These are phyloP conservation scores for Bombyx huttoni DNA, from an alignment of 2,888 invertebrate genomes.

Conservation along the genomic window DNA sequence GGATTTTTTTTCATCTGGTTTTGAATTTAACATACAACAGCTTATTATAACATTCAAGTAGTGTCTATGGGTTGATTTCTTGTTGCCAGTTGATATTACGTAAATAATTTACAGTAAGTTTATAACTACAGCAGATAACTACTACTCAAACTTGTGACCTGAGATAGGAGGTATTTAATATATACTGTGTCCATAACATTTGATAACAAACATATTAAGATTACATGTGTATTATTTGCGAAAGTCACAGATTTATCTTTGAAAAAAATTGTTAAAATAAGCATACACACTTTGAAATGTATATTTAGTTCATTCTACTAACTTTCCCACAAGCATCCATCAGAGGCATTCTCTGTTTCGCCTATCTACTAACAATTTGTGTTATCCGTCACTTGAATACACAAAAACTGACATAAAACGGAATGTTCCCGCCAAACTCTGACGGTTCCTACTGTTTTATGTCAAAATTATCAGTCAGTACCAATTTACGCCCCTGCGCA, in stretches of 20 bases:
- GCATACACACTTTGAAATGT: neutral
- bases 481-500: conserved; percentile 59
- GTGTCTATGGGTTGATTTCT: conserved; percentile 2
- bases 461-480: conserved; percentile 63
- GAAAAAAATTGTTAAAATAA: too few species aligned
- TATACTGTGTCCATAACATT: conserved; percentile 42
- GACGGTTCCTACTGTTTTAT: conserved; percentile 64
- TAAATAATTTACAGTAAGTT: conserved; percentile 31
- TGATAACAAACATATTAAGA: conserved; percentile 31
- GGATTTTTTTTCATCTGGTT: too few species aligned
- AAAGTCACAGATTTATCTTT: too few species aligned
- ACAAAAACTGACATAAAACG: conserved; percentile 58
- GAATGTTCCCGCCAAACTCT: conserved; percentile 35
- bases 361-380: conserved; percentile 4
- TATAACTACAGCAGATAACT: conserved; percentile 38
- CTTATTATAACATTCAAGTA: neutral
- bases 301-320: neutral
- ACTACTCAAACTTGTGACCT: conserved; percentile 35
- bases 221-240: conserved; percentile 2
- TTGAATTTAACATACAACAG: neutral
- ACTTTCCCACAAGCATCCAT: neutral
- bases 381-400: conserved; percentile 39
- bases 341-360: neutral
- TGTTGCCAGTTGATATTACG: neutral
- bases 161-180: conserved; percentile 49